Evolutionary conservation across 2,113 vertebrate species (phyloP).

Genomic region (Myrmophylax atrothorax): DNA sequence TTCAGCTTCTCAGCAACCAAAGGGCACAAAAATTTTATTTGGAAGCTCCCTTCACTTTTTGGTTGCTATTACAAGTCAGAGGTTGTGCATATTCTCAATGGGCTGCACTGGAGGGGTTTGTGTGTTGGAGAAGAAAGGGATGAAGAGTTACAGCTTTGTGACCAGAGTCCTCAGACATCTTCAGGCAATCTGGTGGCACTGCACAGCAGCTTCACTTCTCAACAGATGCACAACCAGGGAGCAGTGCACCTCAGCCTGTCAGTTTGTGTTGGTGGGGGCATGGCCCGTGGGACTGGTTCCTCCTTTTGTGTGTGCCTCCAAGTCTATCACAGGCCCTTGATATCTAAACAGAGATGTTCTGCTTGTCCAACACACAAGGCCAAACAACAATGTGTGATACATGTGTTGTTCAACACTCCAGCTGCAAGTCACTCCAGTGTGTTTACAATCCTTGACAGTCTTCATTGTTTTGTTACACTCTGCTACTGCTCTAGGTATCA

Average conservation of each 20-base stretch:
- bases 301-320: background rate
- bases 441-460: background rate
- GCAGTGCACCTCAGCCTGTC: background rate
- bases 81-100: background rate
- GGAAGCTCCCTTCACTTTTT: background rate
- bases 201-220: background rate
- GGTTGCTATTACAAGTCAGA: background rate
- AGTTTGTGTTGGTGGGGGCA: background rate
- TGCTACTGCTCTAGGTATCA: background rate
- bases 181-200: background rate
- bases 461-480: background rate
- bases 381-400: background rate
- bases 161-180: background rate
- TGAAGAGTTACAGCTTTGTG: background rate
- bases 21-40: background rate
- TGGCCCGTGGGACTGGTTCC: background rate
- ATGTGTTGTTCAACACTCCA: background rate
- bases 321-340: background rate
- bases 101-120: background rate
- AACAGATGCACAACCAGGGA: background rate
- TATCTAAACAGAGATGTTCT: background rate
- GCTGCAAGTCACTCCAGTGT: background rate
- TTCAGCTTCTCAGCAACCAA: background rate
- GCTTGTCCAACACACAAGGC: background rate
- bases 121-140: background rate